Evolutionary conservation across 1,140 invertebrate species (phyloP).

Genomic region (Mactra quadrangularis): DNA sequence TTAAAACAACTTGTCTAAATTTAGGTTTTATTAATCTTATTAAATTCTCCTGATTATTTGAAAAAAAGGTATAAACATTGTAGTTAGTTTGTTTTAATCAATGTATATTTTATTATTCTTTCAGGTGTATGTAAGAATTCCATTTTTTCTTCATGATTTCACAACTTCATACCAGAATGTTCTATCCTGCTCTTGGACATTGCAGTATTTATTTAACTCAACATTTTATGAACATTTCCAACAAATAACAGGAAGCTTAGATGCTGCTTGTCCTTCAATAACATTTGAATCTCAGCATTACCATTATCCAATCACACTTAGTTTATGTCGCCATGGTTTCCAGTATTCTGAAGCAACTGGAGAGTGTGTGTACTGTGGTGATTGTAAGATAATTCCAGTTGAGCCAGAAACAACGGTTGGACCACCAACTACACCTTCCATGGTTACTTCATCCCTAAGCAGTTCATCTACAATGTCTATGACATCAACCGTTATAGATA

Average conservation of each 20-base stretch:
- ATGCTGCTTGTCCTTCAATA: background rate
- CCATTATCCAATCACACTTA: background rate
- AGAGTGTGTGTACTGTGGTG: conserved; percentile 16
- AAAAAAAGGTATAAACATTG: no score
- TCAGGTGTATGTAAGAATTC: conserved; percentile 10
- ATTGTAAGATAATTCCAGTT: conserved; percentile 1
- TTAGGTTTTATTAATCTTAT: no score
- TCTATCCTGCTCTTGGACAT: background rate
- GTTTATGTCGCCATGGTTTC: conserved; percentile 33
- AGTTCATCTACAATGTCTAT: background rate
- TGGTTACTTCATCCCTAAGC: background rate
- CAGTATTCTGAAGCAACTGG: conserved; percentile 24
- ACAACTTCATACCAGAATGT: conserved; percentile 9
- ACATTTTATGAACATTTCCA: background rate
- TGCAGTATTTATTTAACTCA: background rate
- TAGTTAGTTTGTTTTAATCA: no score
- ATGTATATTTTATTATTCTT: no score
- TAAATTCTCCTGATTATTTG: no score
- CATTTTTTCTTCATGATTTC: conserved; percentile 25
- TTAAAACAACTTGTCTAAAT: no score
- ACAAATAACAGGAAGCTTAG: conserved; percentile 5
- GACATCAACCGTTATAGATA: background rate
- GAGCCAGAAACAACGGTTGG: background rate
- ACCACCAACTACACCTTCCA: background rate
- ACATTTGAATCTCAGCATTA: conserved; percentile 12